phyloP scores from a whole-genome alignment of 2,797 vertebrate species.

The Spinus olivaceus region DNA sequence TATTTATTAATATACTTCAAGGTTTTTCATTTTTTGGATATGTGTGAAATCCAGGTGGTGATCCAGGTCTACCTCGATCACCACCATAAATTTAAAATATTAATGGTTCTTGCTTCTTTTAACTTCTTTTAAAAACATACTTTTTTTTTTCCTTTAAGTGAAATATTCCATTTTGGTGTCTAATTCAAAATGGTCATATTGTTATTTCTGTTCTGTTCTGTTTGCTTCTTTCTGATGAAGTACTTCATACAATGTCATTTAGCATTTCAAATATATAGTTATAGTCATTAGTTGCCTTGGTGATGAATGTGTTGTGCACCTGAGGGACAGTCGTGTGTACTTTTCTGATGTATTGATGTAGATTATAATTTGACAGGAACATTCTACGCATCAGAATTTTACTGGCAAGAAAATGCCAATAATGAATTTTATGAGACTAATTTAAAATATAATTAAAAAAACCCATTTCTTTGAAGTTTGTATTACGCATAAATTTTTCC shows the following conservation, averaged over 20 bases:
- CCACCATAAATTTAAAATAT: neutral
- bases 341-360: neutral
- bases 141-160: neutral
- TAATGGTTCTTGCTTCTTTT: neutral
- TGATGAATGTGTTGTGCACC: neutral
- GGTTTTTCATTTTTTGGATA: neutral
- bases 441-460: neutral
- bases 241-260: neutral
- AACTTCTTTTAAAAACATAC: neutral
- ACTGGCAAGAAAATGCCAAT: neutral
- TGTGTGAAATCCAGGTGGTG: neutral
- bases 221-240: neutral
- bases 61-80: neutral
- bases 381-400: neutral
- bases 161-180: neutral
- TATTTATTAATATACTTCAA: neutral
- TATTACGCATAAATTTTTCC: neutral
- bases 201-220: neutral
- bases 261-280: neutral
- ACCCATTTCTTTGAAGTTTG: neutral
- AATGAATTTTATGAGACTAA: neutral
- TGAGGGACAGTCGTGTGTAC: neutral
- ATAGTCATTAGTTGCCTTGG: neutral
- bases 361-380: neutral
- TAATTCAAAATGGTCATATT: neutral